phyloP scores from a whole-genome alignment of 2,113 vertebrate genomes.

The Proterorhinus semilunaris region DNA sequence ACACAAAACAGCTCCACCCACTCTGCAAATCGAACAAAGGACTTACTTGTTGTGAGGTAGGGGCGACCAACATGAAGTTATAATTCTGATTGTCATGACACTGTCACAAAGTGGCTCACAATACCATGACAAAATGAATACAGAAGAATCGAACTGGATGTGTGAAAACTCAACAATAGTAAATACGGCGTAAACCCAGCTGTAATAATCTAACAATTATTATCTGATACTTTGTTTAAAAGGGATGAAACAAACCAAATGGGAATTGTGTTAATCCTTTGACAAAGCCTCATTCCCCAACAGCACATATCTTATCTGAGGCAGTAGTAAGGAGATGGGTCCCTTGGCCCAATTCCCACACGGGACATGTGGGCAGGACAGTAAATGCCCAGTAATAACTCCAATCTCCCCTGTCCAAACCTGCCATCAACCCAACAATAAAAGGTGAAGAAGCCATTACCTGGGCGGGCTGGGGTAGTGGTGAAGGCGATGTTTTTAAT shows the following conservation, averaged over 20 bases:
- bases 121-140: too few relatives aligned
- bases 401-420: not conserved
- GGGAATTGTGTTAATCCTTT: slow-evolving; percentile 27
- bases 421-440: not conserved
- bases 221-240: slow-evolving; percentile 7
- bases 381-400: slow-evolving; percentile 7
- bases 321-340: slow-evolving; percentile 38
- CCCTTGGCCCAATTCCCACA: slow-evolving; percentile 44
- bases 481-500: slow-evolving; percentile 45
- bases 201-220: slow-evolving; percentile 1
- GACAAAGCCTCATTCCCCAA: slow-evolving; percentile 43
- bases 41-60: too few relatives aligned
- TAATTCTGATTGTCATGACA: too few relatives aligned
- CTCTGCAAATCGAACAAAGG: too few relatives aligned
- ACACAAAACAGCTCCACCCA: too few relatives aligned
- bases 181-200: too few relatives aligned
- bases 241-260: slow-evolving; percentile 9
- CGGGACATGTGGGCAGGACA: slow-evolving; percentile 2
- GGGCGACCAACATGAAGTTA: too few relatives aligned
- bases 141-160: too few relatives aligned
- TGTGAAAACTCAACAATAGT: too few relatives aligned
- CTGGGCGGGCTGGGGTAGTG: slow-evolving; percentile 20
- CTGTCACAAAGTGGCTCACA: too few relatives aligned
- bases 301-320: slow-evolving; percentile 47
- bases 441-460: slow-evolving; percentile 15